Conservation (phyloP, 2,888 invertebrate genomes). For the Sepiola atlantica region DNA sequence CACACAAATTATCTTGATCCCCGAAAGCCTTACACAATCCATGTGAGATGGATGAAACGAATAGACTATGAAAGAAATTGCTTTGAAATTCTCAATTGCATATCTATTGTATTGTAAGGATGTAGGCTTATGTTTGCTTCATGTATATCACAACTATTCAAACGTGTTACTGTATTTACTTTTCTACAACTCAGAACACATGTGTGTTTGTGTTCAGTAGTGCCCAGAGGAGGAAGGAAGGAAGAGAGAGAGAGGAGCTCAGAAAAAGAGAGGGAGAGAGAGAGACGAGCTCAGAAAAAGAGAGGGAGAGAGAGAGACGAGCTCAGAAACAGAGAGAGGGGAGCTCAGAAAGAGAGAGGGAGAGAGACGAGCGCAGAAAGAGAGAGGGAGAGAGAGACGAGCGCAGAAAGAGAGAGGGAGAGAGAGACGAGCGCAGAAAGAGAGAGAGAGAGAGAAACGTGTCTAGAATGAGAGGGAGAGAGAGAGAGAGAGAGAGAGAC, state of each 20-base stretch:
- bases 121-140: not conserved
- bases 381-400: not conserved
- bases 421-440: not conserved
- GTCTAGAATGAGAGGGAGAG: too few species aligned
- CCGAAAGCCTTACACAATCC: not conserved
- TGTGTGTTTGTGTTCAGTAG: too few species aligned
- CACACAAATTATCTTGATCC: not conserved
- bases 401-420: too few species aligned
- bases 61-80: not conserved
- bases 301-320: too few species aligned
- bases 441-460: not conserved
- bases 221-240: too few species aligned
- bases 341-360: not conserved
- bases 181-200: not conserved
- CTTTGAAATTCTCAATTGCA: not conserved
- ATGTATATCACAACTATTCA: not conserved
- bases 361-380: not conserved
- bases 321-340: too few species aligned
- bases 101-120: not conserved
- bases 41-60: not conserved
- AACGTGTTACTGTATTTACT: not conserved
- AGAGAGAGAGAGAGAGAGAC: too few species aligned
- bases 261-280: not conserved
- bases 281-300: too few species aligned
- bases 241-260: not conserved